phyloP scores from a whole-genome alignment of 1,140 invertebrate species.

The Apocrypta bakeri region DNA sequence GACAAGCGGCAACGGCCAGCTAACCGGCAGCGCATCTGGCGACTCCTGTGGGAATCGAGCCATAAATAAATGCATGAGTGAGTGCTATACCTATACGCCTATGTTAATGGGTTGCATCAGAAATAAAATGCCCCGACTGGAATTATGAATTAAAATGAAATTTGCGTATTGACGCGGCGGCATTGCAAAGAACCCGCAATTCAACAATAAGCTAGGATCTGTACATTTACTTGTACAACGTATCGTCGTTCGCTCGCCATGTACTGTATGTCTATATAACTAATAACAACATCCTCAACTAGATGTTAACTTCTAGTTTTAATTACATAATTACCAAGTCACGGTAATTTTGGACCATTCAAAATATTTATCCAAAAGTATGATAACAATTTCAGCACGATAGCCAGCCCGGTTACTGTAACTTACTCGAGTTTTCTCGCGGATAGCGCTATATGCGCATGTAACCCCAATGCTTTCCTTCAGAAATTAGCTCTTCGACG shows the following conservation, averaged over 20 bases:
- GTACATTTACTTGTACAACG: too few species aligned
- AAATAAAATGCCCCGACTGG: not conserved
- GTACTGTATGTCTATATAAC: too few species aligned
- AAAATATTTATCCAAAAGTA: too few species aligned
- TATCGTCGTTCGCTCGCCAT: too few species aligned
- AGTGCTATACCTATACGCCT: not conserved
- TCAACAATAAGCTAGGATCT: too few species aligned
- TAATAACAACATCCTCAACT: not conserved
- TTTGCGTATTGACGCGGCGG: too few species aligned
- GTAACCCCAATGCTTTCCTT: not conserved
- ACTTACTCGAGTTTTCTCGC: not conserved
- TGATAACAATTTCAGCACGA: too few species aligned
- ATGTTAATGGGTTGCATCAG: not conserved
- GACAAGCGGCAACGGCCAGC: conserved; percentile 52
- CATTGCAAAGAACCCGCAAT: too few species aligned
- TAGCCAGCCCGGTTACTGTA: not conserved
- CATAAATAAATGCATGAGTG: conserved; percentile 66
- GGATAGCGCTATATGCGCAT: not conserved
- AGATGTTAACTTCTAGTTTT: not conserved
- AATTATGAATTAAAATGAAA: too few species aligned
- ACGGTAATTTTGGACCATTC: too few species aligned
- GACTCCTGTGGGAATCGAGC: conserved; percentile 48
- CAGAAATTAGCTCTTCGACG: not conserved
- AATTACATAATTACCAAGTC: not conserved
- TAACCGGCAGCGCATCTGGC: conserved; percentile 55